phyloP scores from a whole-genome alignment of 2,888 invertebrate genomes.

The Stenichneumon culpator region DNA sequence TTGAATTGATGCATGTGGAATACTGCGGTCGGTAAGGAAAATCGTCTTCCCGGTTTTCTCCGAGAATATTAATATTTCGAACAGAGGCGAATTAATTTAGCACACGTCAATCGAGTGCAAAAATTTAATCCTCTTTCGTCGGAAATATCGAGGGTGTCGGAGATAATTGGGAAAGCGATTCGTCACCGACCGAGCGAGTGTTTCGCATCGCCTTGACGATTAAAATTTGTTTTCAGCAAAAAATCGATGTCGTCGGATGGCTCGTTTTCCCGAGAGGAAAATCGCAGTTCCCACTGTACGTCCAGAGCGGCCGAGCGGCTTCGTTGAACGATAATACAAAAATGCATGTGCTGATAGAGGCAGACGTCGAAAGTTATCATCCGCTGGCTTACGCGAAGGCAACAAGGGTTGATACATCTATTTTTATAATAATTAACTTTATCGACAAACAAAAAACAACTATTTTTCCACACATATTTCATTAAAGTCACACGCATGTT shows the following conservation, averaged over 20 bases:
- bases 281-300: conserved; percentile 83
- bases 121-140: too few relatives aligned
- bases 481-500: not conserved
- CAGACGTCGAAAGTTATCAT: conserved; percentile 79
- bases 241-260: conserved; percentile 85
- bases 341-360: conserved; percentile 83
- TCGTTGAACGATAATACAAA: conserved; percentile 75
- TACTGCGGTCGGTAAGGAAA: not conserved
- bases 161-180: too few relatives aligned
- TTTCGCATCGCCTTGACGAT: not conserved
- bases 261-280: conserved; percentile 82
- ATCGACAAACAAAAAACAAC: conserved; percentile 1
- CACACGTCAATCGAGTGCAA: not conserved
- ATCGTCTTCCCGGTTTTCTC: not conserved
- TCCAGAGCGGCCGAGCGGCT: conserved; percentile 76
- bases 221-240: conserved; percentile 81
- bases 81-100: not conserved
- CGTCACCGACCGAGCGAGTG: not conserved
- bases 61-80: not conserved
- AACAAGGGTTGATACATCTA: conserved; percentile 78
- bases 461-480: not conserved
- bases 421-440: not conserved
- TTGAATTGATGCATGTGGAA: not conserved
- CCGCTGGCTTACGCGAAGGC: conserved; percentile 77
- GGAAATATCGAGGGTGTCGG: too few relatives aligned